phyloP scores from a whole-genome alignment of 1,140 invertebrate genomes.

The Sipha flava region DNA sequence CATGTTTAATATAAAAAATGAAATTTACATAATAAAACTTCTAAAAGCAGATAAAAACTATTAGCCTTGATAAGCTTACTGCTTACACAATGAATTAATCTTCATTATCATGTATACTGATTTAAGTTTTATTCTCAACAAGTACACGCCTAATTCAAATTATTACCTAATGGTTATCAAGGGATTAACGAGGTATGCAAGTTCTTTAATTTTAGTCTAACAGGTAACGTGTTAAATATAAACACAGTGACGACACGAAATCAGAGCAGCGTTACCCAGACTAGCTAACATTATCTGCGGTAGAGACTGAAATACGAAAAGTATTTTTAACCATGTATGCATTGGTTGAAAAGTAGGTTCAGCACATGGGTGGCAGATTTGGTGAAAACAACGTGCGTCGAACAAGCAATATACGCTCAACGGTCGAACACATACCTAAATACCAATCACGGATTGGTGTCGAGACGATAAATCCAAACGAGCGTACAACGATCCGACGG shows the following conservation, averaged over 20 bases:
- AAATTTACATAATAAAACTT: neutral
- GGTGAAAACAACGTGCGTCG: too few species aligned
- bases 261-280: neutral
- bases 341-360: too few species aligned
- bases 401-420: too few species aligned
- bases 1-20: neutral
- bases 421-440: too few species aligned
- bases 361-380: too few species aligned
- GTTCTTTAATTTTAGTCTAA: neutral
- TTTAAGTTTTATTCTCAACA: neutral
- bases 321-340: too few species aligned
- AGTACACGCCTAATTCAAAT: neutral
- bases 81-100: neutral
- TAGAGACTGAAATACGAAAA: too few species aligned
- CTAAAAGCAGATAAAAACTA: neutral
- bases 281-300: too few species aligned
- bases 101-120: constrained; percentile 19
- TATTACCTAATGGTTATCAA: constrained; percentile 3
- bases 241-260: neutral
- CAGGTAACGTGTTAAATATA: neutral
- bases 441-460: too few species aligned
- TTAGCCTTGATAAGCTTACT: neutral
- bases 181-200: neutral
- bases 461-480: too few species aligned
- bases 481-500: too few species aligned